Base-by-base conservation (phyloP, 2,888 invertebrate species). In the Cephus rjabovi region DNA sequence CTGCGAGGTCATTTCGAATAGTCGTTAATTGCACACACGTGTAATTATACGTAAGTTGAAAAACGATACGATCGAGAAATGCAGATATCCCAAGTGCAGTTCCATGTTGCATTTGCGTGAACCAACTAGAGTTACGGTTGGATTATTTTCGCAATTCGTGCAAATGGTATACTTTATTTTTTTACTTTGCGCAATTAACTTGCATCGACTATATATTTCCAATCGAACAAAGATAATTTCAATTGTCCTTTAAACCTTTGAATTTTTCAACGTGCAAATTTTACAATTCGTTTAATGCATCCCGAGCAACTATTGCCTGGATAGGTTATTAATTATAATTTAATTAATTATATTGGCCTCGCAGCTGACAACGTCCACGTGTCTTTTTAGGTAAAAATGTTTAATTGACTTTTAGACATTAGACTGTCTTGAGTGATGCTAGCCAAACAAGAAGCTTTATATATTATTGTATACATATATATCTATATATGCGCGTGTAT, bases 351-450 rank as follows among this genome's bases (percentile, higher is more conserved):
- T 56, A 80, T 85, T 90, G 87, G 88, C 88, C 91, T 91, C 91
- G 88, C 90, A 91, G 90, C 87, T 86, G 88, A 85, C 86, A 80
- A 87, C 81, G 86, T 88, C 90, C 90, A 90, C 90, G 86, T 87
- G 87, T 85, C 86, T 86, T 87, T 86, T 87, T 86, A 86, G 85
- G 84, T 84, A 82, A 76, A 81, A 78, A 80, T 76, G 70, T 74
- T 74, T 75, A 23, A 34, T 33, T 77, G 77, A 77, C 77, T 80
- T 83, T 76, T 33, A 76, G 77, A 77, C 77, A 81, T 83, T 76
- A 84, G 79, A 80, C 83, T 78, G 84, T 82, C 82, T 84, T 87
- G 84, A 79, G 76, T 85, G 84, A 84, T 86, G 85, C 83, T 84
- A 84, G 84, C 81, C 84, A 81, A 85, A 82, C 83, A 84, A 86